These are phyloP conservation scores for Pseudoatta argentina DNA, from an alignment of 1,140 invertebrate genomes.

Conservation along the genomic window DNA sequence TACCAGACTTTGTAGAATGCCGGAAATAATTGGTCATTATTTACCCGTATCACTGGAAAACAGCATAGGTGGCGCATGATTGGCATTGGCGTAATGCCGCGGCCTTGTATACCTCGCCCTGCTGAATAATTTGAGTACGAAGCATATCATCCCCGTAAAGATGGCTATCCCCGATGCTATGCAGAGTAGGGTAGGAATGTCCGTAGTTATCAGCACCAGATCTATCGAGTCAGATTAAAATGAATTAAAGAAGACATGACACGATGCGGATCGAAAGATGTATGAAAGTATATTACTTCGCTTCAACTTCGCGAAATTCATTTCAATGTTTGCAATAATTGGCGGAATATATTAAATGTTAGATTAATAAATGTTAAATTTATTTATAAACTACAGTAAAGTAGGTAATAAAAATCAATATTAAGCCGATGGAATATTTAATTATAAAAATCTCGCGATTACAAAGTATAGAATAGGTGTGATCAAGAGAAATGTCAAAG, in stretches of 20 bases:
- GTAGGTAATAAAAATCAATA: background rate
- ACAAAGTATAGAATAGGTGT: background rate
- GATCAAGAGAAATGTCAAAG: background rate
- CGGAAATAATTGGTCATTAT: slow-evolving; percentile 57
- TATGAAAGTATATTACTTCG: slow-evolving; percentile 24
- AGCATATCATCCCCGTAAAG: slow-evolving; percentile 93
- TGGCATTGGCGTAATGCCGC: slow-evolving; percentile 92
- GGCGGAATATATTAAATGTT: background rate
- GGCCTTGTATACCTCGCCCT: slow-evolving; percentile 90
- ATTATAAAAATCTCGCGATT: background rate
- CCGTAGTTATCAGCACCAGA: slow-evolving; percentile 92
- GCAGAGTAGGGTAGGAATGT: slow-evolving; percentile 93
- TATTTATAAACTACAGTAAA: background rate
- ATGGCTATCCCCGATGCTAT: slow-evolving; percentile 93
- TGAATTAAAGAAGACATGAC: slow-evolving; percentile 26
- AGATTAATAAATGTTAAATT: background rate
- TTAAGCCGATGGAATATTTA: background rate
- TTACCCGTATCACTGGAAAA: slow-evolving; percentile 93
- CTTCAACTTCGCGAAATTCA: background rate
- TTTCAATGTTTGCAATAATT: background rate
- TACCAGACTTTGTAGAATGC: background rate
- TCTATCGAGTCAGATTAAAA: slow-evolving; percentile 87
- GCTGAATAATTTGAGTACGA: slow-evolving; percentile 94
- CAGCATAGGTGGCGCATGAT: slow-evolving; percentile 92
- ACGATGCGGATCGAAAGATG: slow-evolving; percentile 15